A percentile compares a stretch with the other conserved stretches of the same genome.
Evolutionary conservation across 2,888 invertebrate species (phyloP).

Genomic region (Papilio demoleus): DNA sequence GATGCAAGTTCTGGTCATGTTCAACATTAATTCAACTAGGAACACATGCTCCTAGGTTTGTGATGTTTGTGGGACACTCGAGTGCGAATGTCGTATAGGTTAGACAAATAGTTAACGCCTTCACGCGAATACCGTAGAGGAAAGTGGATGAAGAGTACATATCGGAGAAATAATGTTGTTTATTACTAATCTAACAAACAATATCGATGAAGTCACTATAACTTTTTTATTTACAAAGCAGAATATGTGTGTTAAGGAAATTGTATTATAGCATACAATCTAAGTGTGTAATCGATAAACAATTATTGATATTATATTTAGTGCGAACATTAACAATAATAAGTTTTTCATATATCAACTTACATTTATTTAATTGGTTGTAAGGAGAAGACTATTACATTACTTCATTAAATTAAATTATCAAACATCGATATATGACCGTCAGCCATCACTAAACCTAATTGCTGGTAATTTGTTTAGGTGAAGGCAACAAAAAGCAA

Average conservation of each 20-base stretch:
- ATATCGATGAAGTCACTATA: constrained; percentile 29
- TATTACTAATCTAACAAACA: background rate
- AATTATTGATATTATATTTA: background rate
- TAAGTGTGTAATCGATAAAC: too few species aligned
- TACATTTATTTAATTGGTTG: too few species aligned
- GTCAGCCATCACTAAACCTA: constrained; percentile 33
- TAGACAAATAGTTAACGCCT: constrained; percentile 41
- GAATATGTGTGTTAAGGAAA: too few species aligned
- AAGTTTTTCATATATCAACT: too few species aligned
- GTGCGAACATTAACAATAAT: background rate
- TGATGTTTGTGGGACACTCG: constrained; percentile 31
- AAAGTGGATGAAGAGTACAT: constrained; percentile 24
- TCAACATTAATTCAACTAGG: background rate
- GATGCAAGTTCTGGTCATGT: background rate
- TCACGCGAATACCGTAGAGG: constrained; percentile 25
- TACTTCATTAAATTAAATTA: background rate
- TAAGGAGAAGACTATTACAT: too few species aligned
- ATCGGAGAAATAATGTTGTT: background rate
- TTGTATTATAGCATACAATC: too few species aligned
- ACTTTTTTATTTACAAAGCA: too few species aligned
- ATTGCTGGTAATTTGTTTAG: constrained; percentile 42
- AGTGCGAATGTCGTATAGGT: constrained; percentile 34
- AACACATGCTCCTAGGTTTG: constrained; percentile 7
- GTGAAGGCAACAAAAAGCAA: constrained; percentile 39
- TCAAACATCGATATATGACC: constrained; percentile 15